A percentile compares a stretch with the other conserved stretches of the same genome.
Conservation (phyloP, 2,797 vertebrate genomes). For the Trichosurus vulpecula region DNA sequence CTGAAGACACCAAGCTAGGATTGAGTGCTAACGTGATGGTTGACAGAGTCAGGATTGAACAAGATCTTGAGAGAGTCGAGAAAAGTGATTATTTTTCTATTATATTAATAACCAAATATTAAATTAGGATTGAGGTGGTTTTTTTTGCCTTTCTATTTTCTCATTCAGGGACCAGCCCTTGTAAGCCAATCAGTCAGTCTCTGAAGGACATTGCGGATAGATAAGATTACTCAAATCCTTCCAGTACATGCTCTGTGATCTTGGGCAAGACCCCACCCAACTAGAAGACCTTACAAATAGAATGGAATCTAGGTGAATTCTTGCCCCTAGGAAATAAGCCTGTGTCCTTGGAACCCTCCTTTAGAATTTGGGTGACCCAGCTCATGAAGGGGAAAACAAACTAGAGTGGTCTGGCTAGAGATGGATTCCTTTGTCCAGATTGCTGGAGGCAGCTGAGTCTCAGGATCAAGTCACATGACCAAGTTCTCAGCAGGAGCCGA, state of each 20-base stretch:
- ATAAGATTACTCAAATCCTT: not conserved
- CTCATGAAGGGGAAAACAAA: not conserved
- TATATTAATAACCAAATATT: not conserved
- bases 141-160: not conserved
- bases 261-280: not conserved
- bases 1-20: not conserved
- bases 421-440: not conserved
- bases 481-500: not conserved
- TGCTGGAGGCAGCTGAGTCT: not conserved
- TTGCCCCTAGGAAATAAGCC: not conserved
- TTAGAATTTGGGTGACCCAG: not conserved
- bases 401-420: not conserved
- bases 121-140: not conserved
- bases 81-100: not conserved
- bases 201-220: not conserved
- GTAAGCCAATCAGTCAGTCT: not conserved
- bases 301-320: not conserved
- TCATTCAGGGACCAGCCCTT: not conserved
- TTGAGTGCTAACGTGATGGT: not conserved
- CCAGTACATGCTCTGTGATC: not conserved
- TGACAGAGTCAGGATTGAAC: not conserved
- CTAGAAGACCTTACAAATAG: not conserved
- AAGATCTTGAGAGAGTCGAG: not conserved
- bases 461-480: no score
- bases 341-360: not conserved